These are phyloP conservation scores for Hirtodrosophila duncani DNA, from an alignment of 2,888 invertebrate genomes.

Conservation along the genomic window DNA sequence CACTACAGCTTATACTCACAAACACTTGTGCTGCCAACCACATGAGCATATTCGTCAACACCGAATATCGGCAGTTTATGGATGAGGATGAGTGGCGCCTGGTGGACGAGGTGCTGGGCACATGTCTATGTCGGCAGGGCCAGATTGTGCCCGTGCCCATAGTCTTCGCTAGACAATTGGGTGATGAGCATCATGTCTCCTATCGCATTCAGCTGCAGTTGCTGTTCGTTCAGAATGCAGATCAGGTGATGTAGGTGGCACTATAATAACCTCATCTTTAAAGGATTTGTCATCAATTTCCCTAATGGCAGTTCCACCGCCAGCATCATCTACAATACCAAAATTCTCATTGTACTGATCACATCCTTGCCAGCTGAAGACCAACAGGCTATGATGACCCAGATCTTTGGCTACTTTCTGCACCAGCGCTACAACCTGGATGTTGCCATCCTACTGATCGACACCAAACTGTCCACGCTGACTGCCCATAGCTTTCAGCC, in stretches of 20 bases:
- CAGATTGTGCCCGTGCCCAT: conserved; percentile 16
- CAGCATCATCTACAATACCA: conserved; percentile 1
- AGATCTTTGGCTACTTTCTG: conserved; percentile 41
- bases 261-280: not conserved
- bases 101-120: conserved; percentile 5
- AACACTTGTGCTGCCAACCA: conserved; percentile 15
- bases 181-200: not conserved
- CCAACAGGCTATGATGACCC: conserved; percentile 18
- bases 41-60: conserved; percentile 32
- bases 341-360: conserved; percentile 31
- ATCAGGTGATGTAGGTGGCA: conserved; percentile 19
- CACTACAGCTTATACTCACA: conserved; percentile 10
- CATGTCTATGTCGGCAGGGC: not conserved
- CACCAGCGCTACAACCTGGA: conserved; percentile 39
- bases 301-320: not conserved
- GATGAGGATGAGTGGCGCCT: not conserved
- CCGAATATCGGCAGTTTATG: conserved; percentile 7
- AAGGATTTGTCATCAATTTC: not conserved
- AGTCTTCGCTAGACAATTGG: conserved; percentile 16
- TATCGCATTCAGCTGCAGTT: conserved; percentile 18
- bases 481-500: conserved; percentile 34
- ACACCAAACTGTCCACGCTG: not conserved
- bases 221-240: conserved; percentile 32
- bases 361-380: not conserved
- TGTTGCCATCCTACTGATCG: conserved; percentile 29